Evolutionary conservation across 2,888 invertebrate species (phyloP), one percentile per base, ranked within the genome.

Genomic region (Thumatha senex): DNA sequence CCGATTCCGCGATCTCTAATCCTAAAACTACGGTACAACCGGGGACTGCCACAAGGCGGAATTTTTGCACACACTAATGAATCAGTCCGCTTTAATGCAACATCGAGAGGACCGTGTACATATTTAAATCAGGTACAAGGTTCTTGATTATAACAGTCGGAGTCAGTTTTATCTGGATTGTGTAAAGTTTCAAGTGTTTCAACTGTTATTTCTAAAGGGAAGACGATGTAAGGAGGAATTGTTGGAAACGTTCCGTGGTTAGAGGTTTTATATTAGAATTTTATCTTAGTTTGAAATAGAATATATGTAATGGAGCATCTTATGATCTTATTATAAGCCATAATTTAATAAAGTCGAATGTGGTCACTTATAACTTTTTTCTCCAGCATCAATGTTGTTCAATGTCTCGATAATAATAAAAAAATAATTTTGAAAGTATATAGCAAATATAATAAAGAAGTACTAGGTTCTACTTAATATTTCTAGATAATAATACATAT

Each of bases 111-210:
- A 57, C 66, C 70, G 68, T 77, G 76, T 80, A 74, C 78, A 78
- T 81, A 85, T 85, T 84, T 74, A 83, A 84, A 85, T 84, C 80
- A 80, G 81, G 66, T 68, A 76, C 76, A 79, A 60, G 70, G 57
- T 58, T 72, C 76, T 77, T 82, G 82, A 83, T 84, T 84, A 82
- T 69, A 67, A 58, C 66, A 70, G 55, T 45, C 50, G 44, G 59
- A 68, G 61, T 65, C 63, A 61, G 62, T 66, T 64, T 68, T 69
- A 69, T 68, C 67, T 67, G 63, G 67, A 67, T 67, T 61, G 66
- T 66, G 54, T 55, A 67, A 68, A 67, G 70, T 69, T 69, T 56
- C 51, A 62, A 66, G 69, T 68, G 63, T 52, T 53, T 39, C 58
- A 59, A 64, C 49, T 56, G 64, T 69, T 69, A 67, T 67, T 63